phyloP scores from a whole-genome alignment of 1,140 invertebrate species.

The Diorhabda carinulata region DNA sequence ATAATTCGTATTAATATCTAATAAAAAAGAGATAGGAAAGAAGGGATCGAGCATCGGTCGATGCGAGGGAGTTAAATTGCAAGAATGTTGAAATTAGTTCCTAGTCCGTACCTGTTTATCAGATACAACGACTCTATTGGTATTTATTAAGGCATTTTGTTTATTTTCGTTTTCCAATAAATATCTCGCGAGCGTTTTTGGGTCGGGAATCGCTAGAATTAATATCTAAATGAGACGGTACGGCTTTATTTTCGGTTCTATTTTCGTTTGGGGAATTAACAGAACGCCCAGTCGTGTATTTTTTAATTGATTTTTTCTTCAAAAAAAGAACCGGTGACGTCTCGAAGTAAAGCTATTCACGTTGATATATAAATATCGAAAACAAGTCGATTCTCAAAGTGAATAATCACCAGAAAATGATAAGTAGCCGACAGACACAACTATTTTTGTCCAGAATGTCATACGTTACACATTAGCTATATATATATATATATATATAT shows the following conservation, averaged over 20 bases:
- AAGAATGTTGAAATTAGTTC: neutral
- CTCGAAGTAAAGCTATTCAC: neutral
- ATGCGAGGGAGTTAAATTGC: too few species aligned
- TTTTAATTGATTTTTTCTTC: slow-evolving; percentile 19
- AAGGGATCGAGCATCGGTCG: too few species aligned
- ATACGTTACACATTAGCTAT: neutral
- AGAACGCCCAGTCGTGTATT: slow-evolving; percentile 14
- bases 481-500: too few species aligned
- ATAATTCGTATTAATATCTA: too few species aligned
- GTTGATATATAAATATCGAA: neutral
- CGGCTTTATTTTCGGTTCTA: slow-evolving; percentile 15
- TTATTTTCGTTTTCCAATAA: slow-evolving; percentile 25
- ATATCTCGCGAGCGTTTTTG: slow-evolving; percentile 15
- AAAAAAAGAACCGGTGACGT: neutral
- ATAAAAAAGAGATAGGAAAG: too few species aligned
- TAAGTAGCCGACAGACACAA: neutral
- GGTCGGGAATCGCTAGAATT: slow-evolving; percentile 16
- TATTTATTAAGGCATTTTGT: slow-evolving; percentile 22
- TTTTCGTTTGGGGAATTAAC: slow-evolving; percentile 13
- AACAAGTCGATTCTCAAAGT: neutral
- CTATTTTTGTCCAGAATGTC: neutral
- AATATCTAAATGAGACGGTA: slow-evolving; percentile 18
- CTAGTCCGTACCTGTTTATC: neutral
- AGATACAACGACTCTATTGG: slow-evolving; percentile 21
- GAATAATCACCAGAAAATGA: slow-evolving; percentile 3